Percentiles rank a stretch among this genome's conserved stretches.
These are phyloP conservation scores for Saturnia japonica DNA, from an alignment of 2,888 invertebrate genomes.

Conservation along the genomic window DNA sequence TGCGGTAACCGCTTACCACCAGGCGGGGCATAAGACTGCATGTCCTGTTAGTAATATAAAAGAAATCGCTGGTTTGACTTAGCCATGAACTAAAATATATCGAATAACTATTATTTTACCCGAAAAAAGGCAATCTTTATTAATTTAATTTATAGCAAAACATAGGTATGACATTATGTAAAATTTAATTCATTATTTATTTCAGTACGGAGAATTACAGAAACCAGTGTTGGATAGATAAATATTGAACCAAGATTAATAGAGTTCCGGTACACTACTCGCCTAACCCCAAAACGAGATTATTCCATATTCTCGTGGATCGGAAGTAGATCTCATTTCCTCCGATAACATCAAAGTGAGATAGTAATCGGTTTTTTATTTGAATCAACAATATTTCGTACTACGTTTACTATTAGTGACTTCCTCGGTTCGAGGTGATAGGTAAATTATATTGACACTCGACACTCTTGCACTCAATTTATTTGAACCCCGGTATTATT, in stretches of 20 bases:
- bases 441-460: slow-evolving; percentile 42
- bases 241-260: slow-evolving; percentile 61
- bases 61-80: too few relatives aligned
- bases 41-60: too few relatives aligned
- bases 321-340: slow-evolving; percentile 81
- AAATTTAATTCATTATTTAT: not conserved
- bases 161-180: too few relatives aligned
- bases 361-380: slow-evolving; percentile 79
- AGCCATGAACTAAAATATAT: too few relatives aligned
- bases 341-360: slow-evolving; percentile 80
- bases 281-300: slow-evolving; percentile 72
- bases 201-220: not conserved
- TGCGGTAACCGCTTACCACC: too few relatives aligned
- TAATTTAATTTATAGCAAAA: too few relatives aligned
- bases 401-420: slow-evolving; percentile 61
- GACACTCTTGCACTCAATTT: slow-evolving; percentile 32
- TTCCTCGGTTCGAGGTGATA: slow-evolving; percentile 41
- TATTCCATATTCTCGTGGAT: slow-evolving; percentile 77
- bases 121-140: too few relatives aligned
- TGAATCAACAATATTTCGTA: slow-evolving; percentile 78
- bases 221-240: slow-evolving; percentile 26
- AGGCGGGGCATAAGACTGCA: too few relatives aligned
- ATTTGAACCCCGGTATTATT: not conserved
- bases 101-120: too few relatives aligned
- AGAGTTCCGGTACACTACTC: slow-evolving; percentile 49